Percentiles rank a stretch among this genome's conserved stretches.
phyloP scores from a whole-genome alignment of 2,797 vertebrate species.

The Myotis findleyi region DNA sequence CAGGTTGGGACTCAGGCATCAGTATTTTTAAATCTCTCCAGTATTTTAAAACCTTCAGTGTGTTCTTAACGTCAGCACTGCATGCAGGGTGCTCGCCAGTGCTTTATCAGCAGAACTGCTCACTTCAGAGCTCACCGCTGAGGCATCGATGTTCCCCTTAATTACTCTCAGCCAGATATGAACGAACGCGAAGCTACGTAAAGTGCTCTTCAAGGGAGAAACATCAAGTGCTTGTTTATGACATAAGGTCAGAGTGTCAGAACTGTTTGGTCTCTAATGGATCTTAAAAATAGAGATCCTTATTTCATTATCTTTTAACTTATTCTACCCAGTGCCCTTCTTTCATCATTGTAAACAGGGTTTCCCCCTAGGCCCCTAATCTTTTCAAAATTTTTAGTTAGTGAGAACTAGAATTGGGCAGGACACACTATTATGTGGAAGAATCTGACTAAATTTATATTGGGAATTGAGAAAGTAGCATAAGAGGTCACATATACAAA shows the following conservation, averaged over 20 bases:
- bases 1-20: background rate
- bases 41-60: background rate
- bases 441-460: background rate
- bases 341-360: background rate
- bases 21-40: background rate
- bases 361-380: background rate
- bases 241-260: background rate
- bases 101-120: background rate
- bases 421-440: background rate
- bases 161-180: background rate
- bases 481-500: background rate
- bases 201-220: background rate
- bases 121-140: background rate
- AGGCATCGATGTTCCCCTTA: background rate
- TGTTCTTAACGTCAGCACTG: background rate
- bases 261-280: background rate
- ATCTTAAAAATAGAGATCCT: constrained; percentile 13
- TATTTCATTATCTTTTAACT: background rate
- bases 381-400: background rate
- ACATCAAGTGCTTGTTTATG: background rate
- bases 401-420: background rate
- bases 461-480: background rate
- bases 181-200: background rate
- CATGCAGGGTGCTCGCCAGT: background rate
- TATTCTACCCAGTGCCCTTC: background rate